phyloP scores from a whole-genome alignment of 2,113 vertebrate genomes.

The Geococcyx californianus region DNA sequence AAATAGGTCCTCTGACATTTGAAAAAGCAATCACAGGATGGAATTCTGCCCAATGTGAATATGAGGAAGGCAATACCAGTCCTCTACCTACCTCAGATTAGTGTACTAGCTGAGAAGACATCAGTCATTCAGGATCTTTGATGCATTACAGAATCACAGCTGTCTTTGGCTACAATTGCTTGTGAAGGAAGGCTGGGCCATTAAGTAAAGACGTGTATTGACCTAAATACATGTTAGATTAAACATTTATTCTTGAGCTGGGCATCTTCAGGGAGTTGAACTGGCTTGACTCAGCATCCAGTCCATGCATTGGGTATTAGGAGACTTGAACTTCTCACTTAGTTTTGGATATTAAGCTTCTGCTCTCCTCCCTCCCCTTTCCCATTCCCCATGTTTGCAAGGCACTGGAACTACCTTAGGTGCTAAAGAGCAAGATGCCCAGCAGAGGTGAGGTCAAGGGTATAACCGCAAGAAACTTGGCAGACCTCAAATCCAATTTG shows the following conservation, averaged over 20 bases:
- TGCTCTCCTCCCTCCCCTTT: neutral
- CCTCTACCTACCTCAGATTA: neutral
- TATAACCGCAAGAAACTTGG: neutral
- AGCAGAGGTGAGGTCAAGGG: neutral
- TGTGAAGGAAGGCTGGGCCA: neutral
- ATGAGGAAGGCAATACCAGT: neutral
- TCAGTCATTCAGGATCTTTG: neutral
- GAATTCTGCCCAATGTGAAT: neutral
- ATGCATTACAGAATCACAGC: neutral
- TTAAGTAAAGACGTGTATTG: neutral
- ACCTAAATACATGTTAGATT: neutral
- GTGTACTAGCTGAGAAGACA: neutral
- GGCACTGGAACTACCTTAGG: neutral
- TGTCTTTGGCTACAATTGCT: neutral
- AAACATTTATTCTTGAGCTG: neutral
- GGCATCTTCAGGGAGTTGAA: neutral
- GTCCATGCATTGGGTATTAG: neutral
- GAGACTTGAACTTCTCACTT: neutral
- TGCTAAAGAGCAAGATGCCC: neutral
- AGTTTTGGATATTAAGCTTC: neutral
- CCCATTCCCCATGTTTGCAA: neutral
- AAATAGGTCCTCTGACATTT: neutral
- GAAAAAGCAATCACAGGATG: neutral
- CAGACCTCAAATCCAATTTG: neutral
- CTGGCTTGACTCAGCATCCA: neutral